Conservation (phyloP, 2,797 vertebrate species). For the Molothrus aeneus region DNA sequence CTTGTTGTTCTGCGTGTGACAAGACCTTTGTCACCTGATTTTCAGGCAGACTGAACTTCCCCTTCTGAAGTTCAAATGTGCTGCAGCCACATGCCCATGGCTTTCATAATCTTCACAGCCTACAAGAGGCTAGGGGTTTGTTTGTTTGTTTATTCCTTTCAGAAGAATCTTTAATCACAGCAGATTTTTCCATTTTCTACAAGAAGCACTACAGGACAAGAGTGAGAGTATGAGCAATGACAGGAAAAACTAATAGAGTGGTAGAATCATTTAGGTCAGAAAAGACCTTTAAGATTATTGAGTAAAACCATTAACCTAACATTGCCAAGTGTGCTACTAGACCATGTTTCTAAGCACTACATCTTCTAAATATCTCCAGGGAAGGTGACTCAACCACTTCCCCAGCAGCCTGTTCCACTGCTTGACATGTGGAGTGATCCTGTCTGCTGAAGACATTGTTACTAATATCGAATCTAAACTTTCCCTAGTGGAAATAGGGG, state of each 20-base stretch:
- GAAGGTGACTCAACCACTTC: background rate
- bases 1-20: rapidly evolving
- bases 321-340: background rate
- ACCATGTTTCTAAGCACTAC: background rate
- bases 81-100: background rate
- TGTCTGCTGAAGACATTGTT: background rate
- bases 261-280: background rate
- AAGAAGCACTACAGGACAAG: background rate
- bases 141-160: background rate
- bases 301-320: background rate
- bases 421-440: background rate
- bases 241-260: background rate
- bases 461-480: background rate
- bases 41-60: background rate
- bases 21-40: background rate
- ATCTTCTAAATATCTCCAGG: background rate
- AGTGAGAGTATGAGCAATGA: background rate
- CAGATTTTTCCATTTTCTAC: background rate
- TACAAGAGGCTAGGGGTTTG: background rate
- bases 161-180: background rate
- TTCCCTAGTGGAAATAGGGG: background rate
- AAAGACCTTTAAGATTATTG: background rate
- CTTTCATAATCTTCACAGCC: background rate
- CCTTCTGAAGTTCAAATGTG: background rate
- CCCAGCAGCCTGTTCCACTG: background rate